A percentile compares a stretch with the other conserved stretches of the same genome.
These are phyloP conservation scores for Dermatemys mawii DNA, from an alignment of 2,113 vertebrate species.

Conservation along the genomic window DNA sequence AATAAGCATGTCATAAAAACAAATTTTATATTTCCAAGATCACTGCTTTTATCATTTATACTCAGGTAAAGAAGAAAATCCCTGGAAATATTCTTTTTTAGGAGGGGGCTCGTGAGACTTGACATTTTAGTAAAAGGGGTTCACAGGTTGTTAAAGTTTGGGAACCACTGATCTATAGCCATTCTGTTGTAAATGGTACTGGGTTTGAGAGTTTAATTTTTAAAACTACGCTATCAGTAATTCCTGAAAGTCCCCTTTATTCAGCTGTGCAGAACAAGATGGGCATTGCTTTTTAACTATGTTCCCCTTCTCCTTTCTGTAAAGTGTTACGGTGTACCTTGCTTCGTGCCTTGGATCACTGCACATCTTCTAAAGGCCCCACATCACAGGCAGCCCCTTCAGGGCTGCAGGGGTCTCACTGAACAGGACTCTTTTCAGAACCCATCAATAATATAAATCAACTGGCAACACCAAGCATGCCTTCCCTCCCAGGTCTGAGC, in stretches of 20 bases:
- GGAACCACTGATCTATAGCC: no score
- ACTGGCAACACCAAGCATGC: not conserved
- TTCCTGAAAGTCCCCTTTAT: not conserved
- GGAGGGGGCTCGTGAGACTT: no score
- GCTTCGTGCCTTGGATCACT: not conserved
- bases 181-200: not conserved
- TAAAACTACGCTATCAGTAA: not conserved
- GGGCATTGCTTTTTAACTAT: not conserved
- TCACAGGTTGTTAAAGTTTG: no score
- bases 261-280: not conserved
- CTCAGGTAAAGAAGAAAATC: no score
- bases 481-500: not conserved
- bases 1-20: no score
- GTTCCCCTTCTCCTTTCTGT: not conserved
- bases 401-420: not conserved
- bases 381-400: not conserved
- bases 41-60: no score
- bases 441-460: not conserved
- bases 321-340: not conserved
- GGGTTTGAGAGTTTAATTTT: not conserved
- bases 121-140: no score
- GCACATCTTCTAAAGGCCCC: not conserved
- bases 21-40: no score
- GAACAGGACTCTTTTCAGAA: not conserved
- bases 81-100: no score